Evolutionary conservation across 2,888 invertebrate species (phyloP), one percentile per base, ranked within the genome.

Genomic region (Mythimna impura): DNA sequence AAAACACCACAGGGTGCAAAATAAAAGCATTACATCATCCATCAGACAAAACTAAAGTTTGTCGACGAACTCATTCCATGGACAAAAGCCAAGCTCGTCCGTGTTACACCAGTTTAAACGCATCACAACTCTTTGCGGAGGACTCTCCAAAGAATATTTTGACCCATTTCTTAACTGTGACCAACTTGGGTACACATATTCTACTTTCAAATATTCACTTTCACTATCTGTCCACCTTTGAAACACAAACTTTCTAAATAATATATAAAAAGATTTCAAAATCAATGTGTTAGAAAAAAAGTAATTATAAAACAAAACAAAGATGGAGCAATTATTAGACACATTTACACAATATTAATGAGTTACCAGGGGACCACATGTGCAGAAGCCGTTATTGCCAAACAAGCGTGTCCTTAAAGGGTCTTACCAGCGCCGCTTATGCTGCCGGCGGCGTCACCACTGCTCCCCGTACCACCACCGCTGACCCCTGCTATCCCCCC

Each of bases 181-280:
- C 78, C 73, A 76, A 30, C 69, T 68, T n/a, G 76, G 55, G 54
- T 82, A 82, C 36, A 83, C 70, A 40, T 72, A 73, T 67, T 84
- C 83, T 7, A 80, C 61, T 78, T 83, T 84, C 61, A 84, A 80
- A 76, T 72, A 84, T 36, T 83, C 84, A 20, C 22, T 66, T n/a
- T n/a, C n/a, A 34, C 43, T 25, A 63, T 83, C 76, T 17, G 76
- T 64, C 84, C 84, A 84, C 22, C 78, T 76, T 67, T 84, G 80
- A 67, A 84, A 84, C 22, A 83, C 83, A 9, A 71, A 58, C 64
- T 77, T 84, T 3, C 30, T 30, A 30, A 30, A 30, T 30, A 30
- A 30, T 30, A 3, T 30, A 30, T n/a, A 30, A 30, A 30, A 30
- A 30, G 30, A 30, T 30, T 2, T 1, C 30, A 30, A 30, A 3